phyloP scores from a whole-genome alignment of 2,888 invertebrate species.

The Hydrotaea cyrtoneurina region DNA sequence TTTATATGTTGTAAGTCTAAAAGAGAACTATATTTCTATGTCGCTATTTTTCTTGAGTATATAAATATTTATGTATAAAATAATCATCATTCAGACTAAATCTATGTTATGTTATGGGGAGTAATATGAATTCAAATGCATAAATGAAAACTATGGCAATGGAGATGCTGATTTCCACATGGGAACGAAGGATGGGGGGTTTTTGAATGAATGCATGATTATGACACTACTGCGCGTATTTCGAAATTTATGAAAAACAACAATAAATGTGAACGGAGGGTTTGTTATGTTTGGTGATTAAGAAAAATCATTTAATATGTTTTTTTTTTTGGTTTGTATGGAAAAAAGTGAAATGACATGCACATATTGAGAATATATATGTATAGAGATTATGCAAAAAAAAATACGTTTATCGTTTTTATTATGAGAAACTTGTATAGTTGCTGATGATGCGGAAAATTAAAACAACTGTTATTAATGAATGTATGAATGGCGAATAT shows the following conservation, averaged over 20 bases:
- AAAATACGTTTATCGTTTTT: neutral
- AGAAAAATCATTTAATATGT: neutral
- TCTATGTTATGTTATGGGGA: neutral
- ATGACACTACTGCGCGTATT: neutral
- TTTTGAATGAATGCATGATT: neutral
- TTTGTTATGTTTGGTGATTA: neutral
- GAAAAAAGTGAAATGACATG: conserved; percentile 16
- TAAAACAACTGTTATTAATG: neutral
- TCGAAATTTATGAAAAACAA: neutral
- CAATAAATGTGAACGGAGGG: neutral
- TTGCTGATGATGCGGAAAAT: neutral
- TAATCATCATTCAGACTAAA: conserved; percentile 22
- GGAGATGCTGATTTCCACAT: neutral
- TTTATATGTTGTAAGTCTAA: neutral
- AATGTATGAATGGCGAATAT: neutral
- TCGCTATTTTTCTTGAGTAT: neutral
- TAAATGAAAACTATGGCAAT: neutral
- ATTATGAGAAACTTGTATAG: neutral
- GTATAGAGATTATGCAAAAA: neutral
- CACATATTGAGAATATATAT: neutral
- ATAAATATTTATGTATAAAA: conserved; percentile 24
- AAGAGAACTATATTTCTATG: neutral
- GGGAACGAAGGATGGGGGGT: neutral
- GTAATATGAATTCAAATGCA: neutral
- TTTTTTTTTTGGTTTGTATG: neutral